Conservation (phyloP, 2,888 invertebrate species). For the Perdita meconis region DNA sequence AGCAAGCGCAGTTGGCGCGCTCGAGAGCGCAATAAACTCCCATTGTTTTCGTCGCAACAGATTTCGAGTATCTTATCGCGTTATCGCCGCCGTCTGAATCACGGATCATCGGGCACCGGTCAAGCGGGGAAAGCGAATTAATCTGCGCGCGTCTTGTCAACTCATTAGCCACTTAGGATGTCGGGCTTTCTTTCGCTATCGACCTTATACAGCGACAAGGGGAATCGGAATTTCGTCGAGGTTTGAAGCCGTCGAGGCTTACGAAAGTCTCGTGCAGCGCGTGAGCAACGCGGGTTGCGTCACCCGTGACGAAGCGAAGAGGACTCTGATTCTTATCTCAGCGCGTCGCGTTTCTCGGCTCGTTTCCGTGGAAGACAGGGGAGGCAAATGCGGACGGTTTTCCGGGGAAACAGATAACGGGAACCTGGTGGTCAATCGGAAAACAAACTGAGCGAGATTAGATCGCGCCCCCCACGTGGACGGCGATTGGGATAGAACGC, state of each 20-base stretch:
- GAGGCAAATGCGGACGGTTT: background rate
- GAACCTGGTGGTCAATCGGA: background rate
- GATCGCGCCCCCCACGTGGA: slow-evolving; percentile 13
- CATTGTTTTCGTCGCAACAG: slow-evolving; percentile 56
- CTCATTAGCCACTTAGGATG: too few species aligned
- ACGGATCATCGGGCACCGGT: background rate
- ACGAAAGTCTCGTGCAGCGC: slow-evolving; percentile 64
- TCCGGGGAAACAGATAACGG: background rate
- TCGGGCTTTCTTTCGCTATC: too few species aligned
- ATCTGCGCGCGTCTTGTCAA: background rate
- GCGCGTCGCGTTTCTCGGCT: background rate
- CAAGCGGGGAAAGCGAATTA: background rate
- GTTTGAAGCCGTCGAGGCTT: slow-evolving; percentile 24
- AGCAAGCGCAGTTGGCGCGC: slow-evolving; percentile 33
- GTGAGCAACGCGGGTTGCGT: slow-evolving; percentile 65
- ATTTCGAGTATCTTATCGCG: slow-evolving; percentile 31
- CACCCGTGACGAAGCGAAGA: slow-evolving; percentile 62
- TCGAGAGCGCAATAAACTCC: slow-evolving; percentile 55
- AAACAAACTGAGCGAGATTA: slow-evolving; percentile 6
- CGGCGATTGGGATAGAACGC: background rate
- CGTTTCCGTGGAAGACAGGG: background rate
- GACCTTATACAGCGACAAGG: too few species aligned
- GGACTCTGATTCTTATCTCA: slow-evolving; percentile 48
- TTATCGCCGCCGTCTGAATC: slow-evolving; percentile 18
- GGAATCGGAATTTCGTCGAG: too few species aligned